Evolutionary conservation across 2,797 vertebrate genomes (phyloP), one percentile per base, ranked within the genome.

Genomic region (Gymnothorax javanicus): DNA sequence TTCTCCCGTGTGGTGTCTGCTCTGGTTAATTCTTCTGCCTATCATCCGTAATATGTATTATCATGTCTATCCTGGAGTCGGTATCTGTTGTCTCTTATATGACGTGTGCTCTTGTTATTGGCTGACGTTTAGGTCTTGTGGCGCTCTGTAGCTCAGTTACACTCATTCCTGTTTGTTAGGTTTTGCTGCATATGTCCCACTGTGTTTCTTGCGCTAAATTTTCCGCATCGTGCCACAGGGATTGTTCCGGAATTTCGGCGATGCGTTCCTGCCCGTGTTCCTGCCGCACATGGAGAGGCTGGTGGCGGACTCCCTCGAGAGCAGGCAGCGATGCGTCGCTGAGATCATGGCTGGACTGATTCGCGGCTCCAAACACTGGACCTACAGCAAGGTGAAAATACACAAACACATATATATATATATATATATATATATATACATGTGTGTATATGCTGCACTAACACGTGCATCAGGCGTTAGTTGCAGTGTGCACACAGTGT

Each of bases 291-390:
- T 99, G 95, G 97, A 99, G 90, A 96, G 95, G 20, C 94, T 99
- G 57, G 97, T 98, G n/a, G 91, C 95, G 56, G 98, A 99, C 91
- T 95, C 97, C 50, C 98, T 99, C 0, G 98, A 99, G 93, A 99
- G 98, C 91, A 97, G 97, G 15, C 98, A 99, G 91, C 96, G 98
- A 43, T 99, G 98, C 90, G 96, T 98, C 33, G 98, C 98, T 7
- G 98, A 99, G 95, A 98, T 99, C 82, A 97, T 99, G 91, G 98
- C 98, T 84, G 98, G 98, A 9, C 93, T 99, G 84, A 99, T 99
- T 91, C 95, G 98, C 94, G 98, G 98, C 64, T 97, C 96, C 90
- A 99, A 99, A 89, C 98, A 99, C 90, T 99, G 98, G 96, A 96
- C 91, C 90, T 96, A 93, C 89, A 79, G 82, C 85, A 95, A 95